phyloP scores from a whole-genome alignment of 2,113 vertebrate species.

The Scophthalmus maximus region DNA sequence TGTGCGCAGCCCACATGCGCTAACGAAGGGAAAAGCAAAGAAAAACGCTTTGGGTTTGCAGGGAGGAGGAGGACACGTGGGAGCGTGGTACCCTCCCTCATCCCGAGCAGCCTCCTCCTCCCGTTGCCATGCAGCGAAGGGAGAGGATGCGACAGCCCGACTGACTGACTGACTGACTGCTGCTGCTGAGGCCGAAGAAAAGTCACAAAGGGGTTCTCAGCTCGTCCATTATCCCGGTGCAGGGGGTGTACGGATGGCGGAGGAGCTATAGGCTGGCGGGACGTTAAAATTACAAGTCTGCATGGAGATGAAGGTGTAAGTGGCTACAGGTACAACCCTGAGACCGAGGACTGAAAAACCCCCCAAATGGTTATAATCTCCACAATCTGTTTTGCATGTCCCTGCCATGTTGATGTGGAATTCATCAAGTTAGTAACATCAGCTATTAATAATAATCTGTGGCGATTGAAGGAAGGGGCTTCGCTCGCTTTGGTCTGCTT shows the following conservation, averaged over 20 bases:
- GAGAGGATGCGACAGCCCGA: slow-evolving; percentile 61
- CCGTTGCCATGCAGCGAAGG: slow-evolving; percentile 74
- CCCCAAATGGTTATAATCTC: too few species aligned
- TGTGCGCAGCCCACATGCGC: slow-evolving; percentile 64
- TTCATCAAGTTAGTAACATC: too few species aligned
- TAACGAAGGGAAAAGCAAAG: slow-evolving; percentile 63
- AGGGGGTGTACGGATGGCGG: not conserved
- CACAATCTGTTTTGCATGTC: too few species aligned
- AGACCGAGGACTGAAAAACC: too few species aligned
- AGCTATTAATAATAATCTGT: too few species aligned
- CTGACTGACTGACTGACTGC: too few species aligned
- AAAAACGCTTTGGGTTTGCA: slow-evolving; percentile 65
- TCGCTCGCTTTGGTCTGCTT: too few species aligned
- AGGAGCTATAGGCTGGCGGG: not conserved
- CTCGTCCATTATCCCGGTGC: not conserved
- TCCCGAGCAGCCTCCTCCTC: slow-evolving; percentile 62
- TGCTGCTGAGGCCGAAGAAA: not conserved
- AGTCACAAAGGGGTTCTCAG: not conserved
- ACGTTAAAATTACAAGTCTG: too few species aligned
- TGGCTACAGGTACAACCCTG: too few species aligned
- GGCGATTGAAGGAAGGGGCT: too few species aligned
- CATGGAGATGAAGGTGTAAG: too few species aligned
- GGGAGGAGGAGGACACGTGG: slow-evolving; percentile 77
- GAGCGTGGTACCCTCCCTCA: slow-evolving; percentile 75
- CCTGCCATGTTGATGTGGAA: too few species aligned